These are phyloP conservation scores for Drosophila saltans DNA, from an alignment of 1,140 invertebrate genomes.

Conservation along the genomic window DNA sequence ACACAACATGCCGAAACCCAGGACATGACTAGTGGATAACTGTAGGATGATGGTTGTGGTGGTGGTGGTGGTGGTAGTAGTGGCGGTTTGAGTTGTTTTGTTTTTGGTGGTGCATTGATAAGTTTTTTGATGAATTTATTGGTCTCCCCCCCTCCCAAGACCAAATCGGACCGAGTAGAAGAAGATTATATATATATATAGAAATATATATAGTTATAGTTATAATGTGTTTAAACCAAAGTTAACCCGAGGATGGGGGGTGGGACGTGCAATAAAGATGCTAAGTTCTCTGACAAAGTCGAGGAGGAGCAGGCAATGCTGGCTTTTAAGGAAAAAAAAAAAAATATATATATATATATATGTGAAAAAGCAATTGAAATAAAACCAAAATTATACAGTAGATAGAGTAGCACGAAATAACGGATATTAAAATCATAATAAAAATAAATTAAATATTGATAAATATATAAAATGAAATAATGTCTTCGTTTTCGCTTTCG, in stretches of 20 bases:
- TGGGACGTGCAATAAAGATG: constrained; percentile 46
- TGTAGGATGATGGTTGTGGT: constrained; percentile 18
- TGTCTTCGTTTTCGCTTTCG: neutral
- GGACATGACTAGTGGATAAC: neutral
- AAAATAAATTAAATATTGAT: neutral
- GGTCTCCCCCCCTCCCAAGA: too few species aligned
- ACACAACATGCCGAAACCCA: constrained; percentile 35
- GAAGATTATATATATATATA: neutral
- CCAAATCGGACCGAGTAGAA: neutral
- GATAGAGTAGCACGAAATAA: neutral
- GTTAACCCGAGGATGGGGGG: neutral
- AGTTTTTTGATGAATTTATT: constrained; percentile 16
- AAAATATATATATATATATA: neutral
- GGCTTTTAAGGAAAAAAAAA: constrained; percentile 34
- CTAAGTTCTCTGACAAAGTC: constrained; percentile 74
- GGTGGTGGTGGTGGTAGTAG: constrained; percentile 36
- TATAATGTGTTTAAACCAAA: constrained; percentile 6
- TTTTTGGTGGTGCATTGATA: constrained; percentile 34
- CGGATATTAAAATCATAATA: constrained; percentile 10
- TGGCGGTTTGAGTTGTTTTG: constrained; percentile 26
- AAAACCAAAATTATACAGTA: constrained; percentile 9
- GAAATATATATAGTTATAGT: neutral
- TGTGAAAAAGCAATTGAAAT: neutral
- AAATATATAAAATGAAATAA: neutral
- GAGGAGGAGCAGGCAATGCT: constrained; percentile 80